phyloP scores from a whole-genome alignment of 2,888 invertebrate genomes.

The Drosophila mettleri region DNA sequence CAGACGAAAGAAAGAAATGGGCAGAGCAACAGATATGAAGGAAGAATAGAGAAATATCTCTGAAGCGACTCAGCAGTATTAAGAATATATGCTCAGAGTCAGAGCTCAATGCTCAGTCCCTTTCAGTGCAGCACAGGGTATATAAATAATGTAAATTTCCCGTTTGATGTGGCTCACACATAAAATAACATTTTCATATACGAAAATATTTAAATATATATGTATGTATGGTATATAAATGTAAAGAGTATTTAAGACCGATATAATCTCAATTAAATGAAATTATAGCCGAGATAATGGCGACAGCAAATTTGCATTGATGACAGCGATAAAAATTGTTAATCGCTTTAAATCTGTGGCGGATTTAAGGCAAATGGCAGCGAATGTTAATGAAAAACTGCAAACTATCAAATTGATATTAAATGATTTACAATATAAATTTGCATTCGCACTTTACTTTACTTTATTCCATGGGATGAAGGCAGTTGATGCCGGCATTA shows the following conservation, averaged over 20 bases:
- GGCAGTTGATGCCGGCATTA: slow-evolving; percentile 3
- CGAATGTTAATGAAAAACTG: not conserved
- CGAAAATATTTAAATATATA: not conserved
- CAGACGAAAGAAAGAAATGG: too few relatives aligned
- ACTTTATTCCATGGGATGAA: too few relatives aligned
- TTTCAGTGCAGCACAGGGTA: not conserved
- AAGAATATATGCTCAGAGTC: too few relatives aligned
- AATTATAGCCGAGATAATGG: slow-evolving; percentile 1
- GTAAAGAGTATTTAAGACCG: slow-evolving; percentile 47
- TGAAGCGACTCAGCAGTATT: too few relatives aligned
- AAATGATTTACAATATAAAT: slow-evolving; percentile 8
- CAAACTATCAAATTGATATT: slow-evolving; percentile 2
- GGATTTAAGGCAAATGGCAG: not conserved
- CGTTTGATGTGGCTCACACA: not conserved
- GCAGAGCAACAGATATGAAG: too few relatives aligned
- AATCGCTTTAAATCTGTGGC: slow-evolving; percentile 5
- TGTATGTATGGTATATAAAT: slow-evolving; percentile 39
- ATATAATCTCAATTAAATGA: slow-evolving; percentile 17
- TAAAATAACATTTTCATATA: not conserved
- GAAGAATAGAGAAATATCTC: too few relatives aligned
- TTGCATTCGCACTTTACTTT: not conserved
- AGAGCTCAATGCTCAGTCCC: not conserved
- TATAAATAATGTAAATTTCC: not conserved
- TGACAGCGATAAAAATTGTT: not conserved
- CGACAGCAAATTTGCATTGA: not conserved